A percentile compares a stretch with the other conserved stretches of the same genome.
Evolutionary conservation across 2,113 vertebrate genomes (phyloP).

Genomic region (Acanthisitta chloris): DNA sequence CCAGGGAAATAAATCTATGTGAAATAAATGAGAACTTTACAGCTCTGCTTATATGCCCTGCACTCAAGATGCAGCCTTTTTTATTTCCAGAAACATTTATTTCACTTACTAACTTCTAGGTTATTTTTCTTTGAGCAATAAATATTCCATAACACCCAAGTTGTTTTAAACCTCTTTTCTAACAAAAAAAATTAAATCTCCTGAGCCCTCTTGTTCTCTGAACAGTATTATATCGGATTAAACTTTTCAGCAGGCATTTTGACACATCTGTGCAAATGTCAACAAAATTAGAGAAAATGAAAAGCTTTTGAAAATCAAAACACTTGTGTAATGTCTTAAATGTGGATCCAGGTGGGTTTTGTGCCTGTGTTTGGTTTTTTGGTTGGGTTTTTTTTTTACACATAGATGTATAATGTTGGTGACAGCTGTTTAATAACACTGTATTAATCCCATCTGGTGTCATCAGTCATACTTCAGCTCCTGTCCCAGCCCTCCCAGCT

Average conservation of each 20-base stretch:
- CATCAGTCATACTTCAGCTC: background rate
- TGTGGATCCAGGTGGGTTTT: background rate
- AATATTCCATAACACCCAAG: background rate
- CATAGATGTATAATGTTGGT: background rate
- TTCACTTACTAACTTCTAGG: background rate
- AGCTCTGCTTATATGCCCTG: background rate
- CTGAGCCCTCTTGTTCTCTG: background rate
- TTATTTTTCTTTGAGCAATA: background rate
- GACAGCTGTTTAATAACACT: background rate
- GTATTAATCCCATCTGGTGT: background rate
- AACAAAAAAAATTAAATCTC: background rate
- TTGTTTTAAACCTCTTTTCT: background rate
- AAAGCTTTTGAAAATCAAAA: background rate
- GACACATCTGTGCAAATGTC: background rate
- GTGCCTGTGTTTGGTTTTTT: background rate
- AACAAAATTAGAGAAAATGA: background rate
- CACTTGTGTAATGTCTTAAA: background rate
- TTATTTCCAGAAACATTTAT: background rate
- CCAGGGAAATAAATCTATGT: background rate
- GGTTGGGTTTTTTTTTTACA: background rate
- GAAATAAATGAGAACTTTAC: background rate
- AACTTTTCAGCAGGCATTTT: constrained; percentile 7
- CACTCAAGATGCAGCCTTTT: background rate
- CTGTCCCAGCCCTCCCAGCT: background rate
- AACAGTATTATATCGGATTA: background rate